Evolutionary conservation across 2,113 vertebrate genomes (phyloP), one percentile per base, ranked within the genome.

Genomic region (Zingel zingel): DNA sequence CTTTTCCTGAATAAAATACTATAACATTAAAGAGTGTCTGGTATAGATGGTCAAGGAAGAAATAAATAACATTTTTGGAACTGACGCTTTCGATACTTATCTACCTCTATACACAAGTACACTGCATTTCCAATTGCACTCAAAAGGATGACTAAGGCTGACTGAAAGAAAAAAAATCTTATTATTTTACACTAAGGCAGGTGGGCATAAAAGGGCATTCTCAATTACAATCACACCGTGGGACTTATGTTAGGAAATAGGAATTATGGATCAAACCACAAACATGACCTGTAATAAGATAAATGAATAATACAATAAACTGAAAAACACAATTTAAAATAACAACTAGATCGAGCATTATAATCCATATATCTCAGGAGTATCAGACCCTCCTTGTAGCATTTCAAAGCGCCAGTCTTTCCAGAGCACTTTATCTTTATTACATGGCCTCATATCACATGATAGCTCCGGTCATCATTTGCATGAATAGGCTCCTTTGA

Each of bases 401-500:
- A 45, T 69, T 86, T 89, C 81, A 90, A 67, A 84, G 82, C 54
- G 0, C 23, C 83, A 18, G 54, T 66, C 50, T 79, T 71, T 71
- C 25, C 68, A 19, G 2, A 58, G 48, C 67, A 21, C 23, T 80
- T 89, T 64, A 86, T 91, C 84, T 88, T 76, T 66, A 66, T 79
- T 66, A 59, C 68, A 39, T 56, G 74, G 69, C 81, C 77, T 86
- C 74, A 16, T 82, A 71, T 88, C 80, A 74, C 53, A 51, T 13
- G 47, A 83, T 47, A 36, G 75, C 88, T 61, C 16, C 3, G 25
- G 74, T 58, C 81, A 43, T 82, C 70, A 77, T 93, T 92, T 92
- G 88, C 92, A 91, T 90, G 81, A 87, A 63, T 11, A 25, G 75
- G 64, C 78, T 81, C 51, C 82, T 88, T 87, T 92, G 86, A 87